A percentile compares a stretch with the other conserved stretches of the same genome.
These are phyloP conservation scores for Philereme transversata DNA, from an alignment of 2,888 invertebrate genomes.

Conservation along the genomic window DNA sequence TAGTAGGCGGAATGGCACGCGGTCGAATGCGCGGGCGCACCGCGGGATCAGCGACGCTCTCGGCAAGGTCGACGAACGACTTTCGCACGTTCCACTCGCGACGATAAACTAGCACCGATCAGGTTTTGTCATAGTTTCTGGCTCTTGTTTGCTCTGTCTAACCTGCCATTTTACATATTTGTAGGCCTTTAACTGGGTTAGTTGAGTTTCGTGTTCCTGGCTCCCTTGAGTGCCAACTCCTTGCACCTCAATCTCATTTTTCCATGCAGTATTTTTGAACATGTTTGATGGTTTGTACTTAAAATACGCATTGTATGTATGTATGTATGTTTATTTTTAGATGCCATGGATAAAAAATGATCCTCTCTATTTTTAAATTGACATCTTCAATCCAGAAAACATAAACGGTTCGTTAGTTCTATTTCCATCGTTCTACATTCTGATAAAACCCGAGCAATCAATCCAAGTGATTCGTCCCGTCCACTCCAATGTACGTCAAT, in stretches of 20 bases:
- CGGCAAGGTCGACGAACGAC: conserved; percentile 82
- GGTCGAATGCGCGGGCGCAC: conserved; percentile 55
- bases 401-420: conserved; percentile 8
- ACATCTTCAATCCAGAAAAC: neutral
- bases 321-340: too few species aligned
- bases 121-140: conserved; percentile 53
- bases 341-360: too few species aligned
- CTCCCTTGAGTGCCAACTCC: too few species aligned
- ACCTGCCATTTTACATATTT: neutral
- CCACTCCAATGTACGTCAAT: conserved; percentile 26
- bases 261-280: too few species aligned
- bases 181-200: too few species aligned
- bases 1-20: conserved; percentile 78
- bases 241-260: too few species aligned
- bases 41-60: conserved; percentile 53
- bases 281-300: too few species aligned
- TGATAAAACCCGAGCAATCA: conserved; percentile 19
- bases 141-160: conserved; percentile 34
- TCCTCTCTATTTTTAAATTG: neutral
- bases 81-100: conserved; percentile 73
- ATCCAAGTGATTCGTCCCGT: conserved; percentile 21
- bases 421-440: conserved; percentile 16
- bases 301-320: too few species aligned
- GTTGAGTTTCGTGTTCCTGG: too few species aligned
- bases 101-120: conserved; percentile 43